These are phyloP conservation scores for Oxytorus armatus DNA, from an alignment of 2,888 invertebrate genomes.

Conservation along the genomic window DNA sequence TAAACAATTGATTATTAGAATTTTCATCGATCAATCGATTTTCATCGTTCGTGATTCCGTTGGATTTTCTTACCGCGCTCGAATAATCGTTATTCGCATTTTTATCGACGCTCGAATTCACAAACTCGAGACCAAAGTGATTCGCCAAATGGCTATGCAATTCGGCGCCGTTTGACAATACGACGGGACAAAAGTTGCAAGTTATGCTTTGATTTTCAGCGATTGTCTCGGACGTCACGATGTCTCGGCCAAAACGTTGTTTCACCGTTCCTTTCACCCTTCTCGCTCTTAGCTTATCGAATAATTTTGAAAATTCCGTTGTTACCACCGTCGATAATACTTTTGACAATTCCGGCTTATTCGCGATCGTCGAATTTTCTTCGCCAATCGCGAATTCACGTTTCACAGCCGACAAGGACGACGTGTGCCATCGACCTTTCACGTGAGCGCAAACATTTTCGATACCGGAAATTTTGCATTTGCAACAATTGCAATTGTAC, in stretches of 20 bases:
- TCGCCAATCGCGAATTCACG: background rate
- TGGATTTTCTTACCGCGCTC: too few relatives aligned
- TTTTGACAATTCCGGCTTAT: background rate
- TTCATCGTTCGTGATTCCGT: too few relatives aligned
- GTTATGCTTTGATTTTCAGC: background rate
- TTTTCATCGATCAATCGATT: too few relatives aligned
- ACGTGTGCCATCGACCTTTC: conserved; percentile 6
- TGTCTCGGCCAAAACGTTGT: too few relatives aligned
- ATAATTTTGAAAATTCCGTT: too few relatives aligned
- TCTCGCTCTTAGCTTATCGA: background rate
- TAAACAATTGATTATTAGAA: too few relatives aligned
- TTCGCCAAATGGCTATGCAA: background rate
- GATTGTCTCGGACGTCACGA: too few relatives aligned
- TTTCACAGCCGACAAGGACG: background rate
- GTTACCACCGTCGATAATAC: background rate
- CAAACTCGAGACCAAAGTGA: background rate
- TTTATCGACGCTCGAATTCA: background rate
- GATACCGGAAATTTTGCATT: conserved; percentile 26
- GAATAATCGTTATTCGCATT: too few relatives aligned
- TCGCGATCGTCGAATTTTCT: background rate
- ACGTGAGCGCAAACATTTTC: conserved; percentile 21
- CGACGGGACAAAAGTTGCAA: background rate
- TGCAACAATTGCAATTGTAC: conserved; percentile 43
- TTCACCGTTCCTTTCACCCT: too few relatives aligned
- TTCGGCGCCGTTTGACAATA: background rate